Base-by-base conservation (phyloP, 2,888 invertebrate genomes). In the Adineta ricciae region DNA sequence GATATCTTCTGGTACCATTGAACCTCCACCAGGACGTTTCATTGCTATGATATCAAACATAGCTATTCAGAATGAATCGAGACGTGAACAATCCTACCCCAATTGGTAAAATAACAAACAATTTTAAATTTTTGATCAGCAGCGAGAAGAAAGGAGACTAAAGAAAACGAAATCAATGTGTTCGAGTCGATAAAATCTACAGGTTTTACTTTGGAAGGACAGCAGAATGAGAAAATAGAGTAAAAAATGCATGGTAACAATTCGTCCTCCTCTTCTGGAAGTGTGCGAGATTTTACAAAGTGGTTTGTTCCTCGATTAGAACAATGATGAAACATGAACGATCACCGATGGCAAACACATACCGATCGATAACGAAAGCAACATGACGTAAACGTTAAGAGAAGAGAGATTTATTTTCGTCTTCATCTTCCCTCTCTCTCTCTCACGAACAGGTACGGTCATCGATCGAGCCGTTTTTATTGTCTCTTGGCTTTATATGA, bases 31-130 rank as follows among this genome's bases (percentile, higher is more conserved):
- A 49, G 86, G 86, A 46, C 86, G 64, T 32, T 78, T 38, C 24
- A 36, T 24, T 2, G 78, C 78, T 78, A 41, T 46, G 46, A 46
- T 46, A 46, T 46, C 11, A 5, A 46, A 2, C 16, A 24, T 41
- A 64, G 3, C 16, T 32, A 19, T 3, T 32, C 4, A 27, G 3
- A 52, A 21, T 24, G 16, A 52, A 21, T 19, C 21, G 16, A 50
- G 11, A 16, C 19, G 2, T 50, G 11, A 50, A 50, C 3, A 19
- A 9, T 50, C 19, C 19, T 78, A 78, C 78, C 86, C 86, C 86
- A 86, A 41, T 86, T 86, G 16, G 86, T 41, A 27, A 86, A 86
- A 41, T 86, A 86, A 46, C 86, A 86, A 16, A 86, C 86, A 27
- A 86, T 84, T 84, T 86, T 86, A 36, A 78, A 78, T 78, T 78